These are phyloP conservation scores for Apotomis capreana DNA, from an alignment of 2,888 invertebrate species.

Conservation along the genomic window DNA sequence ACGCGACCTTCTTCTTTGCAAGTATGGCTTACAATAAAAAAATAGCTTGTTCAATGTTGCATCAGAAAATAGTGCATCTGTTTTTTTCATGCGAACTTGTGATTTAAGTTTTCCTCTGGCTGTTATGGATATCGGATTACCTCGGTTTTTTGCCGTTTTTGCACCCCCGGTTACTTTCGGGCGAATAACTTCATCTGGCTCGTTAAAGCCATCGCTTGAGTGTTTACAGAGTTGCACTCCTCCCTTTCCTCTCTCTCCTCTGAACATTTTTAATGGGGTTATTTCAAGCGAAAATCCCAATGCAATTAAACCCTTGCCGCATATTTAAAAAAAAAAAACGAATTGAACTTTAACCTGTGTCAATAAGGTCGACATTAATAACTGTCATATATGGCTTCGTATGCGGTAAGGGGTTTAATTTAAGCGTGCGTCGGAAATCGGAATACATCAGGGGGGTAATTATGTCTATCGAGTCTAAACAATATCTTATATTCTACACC, in stretches of 20 bases:
- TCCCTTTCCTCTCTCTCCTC: neutral
- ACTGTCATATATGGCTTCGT: too few species aligned
- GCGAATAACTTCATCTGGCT: conserved; percentile 16
- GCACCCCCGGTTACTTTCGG: conserved; percentile 4
- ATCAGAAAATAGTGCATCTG: conserved; percentile 8
- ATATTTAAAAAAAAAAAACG: too few species aligned
- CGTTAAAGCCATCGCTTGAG: conserved; percentile 11
- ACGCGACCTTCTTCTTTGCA: neutral
- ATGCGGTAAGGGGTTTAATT: too few species aligned
- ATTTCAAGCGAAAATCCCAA: conserved; percentile 11
- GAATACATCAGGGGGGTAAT: too few species aligned
- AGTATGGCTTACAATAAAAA: neutral
- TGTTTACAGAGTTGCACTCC: conserved; percentile 11
- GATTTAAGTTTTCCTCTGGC: neutral
- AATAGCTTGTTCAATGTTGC: neutral
- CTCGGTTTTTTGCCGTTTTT: neutral
- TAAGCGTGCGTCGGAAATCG: too few species aligned
- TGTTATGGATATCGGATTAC: conserved; percentile 13
- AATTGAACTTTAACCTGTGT: too few species aligned
- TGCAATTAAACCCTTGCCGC: neutral
- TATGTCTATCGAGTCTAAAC: too few species aligned
- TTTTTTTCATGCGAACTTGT: conserved; percentile 9
- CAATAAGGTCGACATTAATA: too few species aligned
- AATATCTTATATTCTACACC: too few species aligned
- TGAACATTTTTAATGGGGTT: conserved; percentile 4